Evolutionary conservation across 2,888 invertebrate species (phyloP).

Genomic region (Xanthia togata): DNA sequence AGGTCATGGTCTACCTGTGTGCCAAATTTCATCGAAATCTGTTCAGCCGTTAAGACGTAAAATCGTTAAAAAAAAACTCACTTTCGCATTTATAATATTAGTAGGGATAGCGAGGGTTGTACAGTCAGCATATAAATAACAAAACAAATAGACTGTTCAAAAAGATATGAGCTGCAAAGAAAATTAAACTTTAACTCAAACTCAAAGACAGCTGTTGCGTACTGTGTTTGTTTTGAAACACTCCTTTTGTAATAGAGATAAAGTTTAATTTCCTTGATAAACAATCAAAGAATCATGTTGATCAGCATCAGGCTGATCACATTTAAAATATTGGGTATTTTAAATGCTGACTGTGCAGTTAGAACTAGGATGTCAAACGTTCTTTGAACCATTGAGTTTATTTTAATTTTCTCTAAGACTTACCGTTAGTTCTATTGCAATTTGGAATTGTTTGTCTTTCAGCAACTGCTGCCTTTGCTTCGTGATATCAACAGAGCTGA

Average conservation of each 20-base stretch:
- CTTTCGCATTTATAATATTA: too few relatives aligned
- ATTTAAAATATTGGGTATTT: neutral
- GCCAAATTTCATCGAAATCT: neutral
- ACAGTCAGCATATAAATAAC: neutral
- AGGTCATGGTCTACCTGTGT: neutral
- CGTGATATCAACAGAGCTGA: conserved; percentile 94
- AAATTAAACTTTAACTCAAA: neutral
- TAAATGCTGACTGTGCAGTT: neutral
- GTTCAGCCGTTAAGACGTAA: neutral
- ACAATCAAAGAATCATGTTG: neutral
- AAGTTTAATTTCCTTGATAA: neutral
- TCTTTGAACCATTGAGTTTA: neutral
- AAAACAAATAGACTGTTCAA: neutral
- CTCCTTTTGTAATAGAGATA: neutral
- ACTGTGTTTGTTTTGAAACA: neutral
- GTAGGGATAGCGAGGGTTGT: neutral
- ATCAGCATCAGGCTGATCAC: neutral
- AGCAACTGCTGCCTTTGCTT: conserved; percentile 96
- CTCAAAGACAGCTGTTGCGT: neutral
- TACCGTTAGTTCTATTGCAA: conserved; percentile 97
- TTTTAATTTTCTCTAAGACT: conserved; percentile 49
- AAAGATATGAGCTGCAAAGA: too few relatives aligned
- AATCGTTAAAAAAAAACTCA: too few relatives aligned
- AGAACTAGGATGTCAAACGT: neutral
- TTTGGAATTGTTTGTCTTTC: conserved; percentile 97